Evolutionary conservation across 1,140 invertebrate genomes (phyloP).

Genomic region (Drosophila bocki): DNA sequence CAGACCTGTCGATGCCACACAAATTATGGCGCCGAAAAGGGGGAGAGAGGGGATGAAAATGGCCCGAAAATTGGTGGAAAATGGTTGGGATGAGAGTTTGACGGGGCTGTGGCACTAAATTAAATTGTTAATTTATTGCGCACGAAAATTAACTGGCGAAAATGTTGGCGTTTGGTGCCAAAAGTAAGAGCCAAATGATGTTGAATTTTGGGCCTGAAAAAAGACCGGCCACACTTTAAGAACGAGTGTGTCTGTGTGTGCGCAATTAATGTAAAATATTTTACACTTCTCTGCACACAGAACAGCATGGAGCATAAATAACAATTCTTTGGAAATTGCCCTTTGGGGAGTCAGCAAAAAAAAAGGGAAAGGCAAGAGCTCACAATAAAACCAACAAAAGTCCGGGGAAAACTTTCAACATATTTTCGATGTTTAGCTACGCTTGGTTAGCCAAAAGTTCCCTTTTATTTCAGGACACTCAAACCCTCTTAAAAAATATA

Average conservation of each 20-base stretch:
- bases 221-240: slow-evolving; percentile 34
- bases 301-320: slow-evolving; percentile 59
- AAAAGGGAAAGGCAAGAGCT: slow-evolving; percentile 5
- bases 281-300: slow-evolving; percentile 63
- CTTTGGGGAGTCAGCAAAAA: slow-evolving; percentile 40
- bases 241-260: slow-evolving; percentile 22
- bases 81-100: slow-evolving; percentile 4
- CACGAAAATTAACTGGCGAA: slow-evolving; percentile 74
- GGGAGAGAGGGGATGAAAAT: not conserved
- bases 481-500: slow-evolving; percentile 5
- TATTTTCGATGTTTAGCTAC: slow-evolving; percentile 42
- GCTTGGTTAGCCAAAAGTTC: slow-evolving; percentile 28
- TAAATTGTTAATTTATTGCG: slow-evolving; percentile 82
- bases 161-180: slow-evolving; percentile 31
- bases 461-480: not conserved
- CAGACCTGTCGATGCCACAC: slow-evolving; percentile 22
- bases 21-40: slow-evolving; percentile 34
- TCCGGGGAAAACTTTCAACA: slow-evolving; percentile 43
- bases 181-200: slow-evolving; percentile 34
- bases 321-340: slow-evolving; percentile 62
- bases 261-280: slow-evolving; percentile 78
- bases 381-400: slow-evolving; percentile 51
- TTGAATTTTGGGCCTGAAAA: slow-evolving; percentile 15
- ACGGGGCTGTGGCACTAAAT: slow-evolving; percentile 63
- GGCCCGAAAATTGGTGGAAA: slow-evolving; percentile 4